Base-by-base conservation (phyloP, 2,888 invertebrate species). In the Microplitis manilae region DNA sequence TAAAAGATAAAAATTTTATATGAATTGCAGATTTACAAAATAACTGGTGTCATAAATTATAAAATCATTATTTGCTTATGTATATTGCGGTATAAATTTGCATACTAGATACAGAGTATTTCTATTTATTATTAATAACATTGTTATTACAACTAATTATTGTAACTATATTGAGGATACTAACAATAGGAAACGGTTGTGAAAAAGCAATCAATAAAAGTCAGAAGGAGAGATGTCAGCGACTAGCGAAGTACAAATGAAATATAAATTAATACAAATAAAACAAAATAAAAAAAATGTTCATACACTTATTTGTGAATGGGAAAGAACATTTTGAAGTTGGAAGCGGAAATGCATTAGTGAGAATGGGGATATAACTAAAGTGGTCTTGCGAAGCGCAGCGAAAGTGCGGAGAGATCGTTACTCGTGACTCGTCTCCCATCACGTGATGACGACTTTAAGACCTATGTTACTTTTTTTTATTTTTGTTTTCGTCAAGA, bases 321-420 rank as follows among this genome's bases (percentile, higher is more conserved):
- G 50, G 50, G 13, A 50, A 13, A 50, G 50, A 6, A 50, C 7
- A 30, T 30, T 30, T 50, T 40, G 38, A 17, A 40, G 40, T 7
- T 68, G 41, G 38, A 39, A 9, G 20, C 70, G 30, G 50, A 30
- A 30, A 50, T 70, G 50, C 41, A 59, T 20, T 50, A 70, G 41
- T 60, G 30, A n/a, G 20, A 70, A 60, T 70, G 70, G 50, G 50
- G 50, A 41, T 70, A 50, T 70, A 50, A 70, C 50, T 50, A 70
- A 70, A 70, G 41, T 70, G 41, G 15, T 20, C 70, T 50, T 70
- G 76, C 64, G 65, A 77, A 70, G 74, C 73, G 73, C 74, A 75
- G 77, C 77, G 77, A 77, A 77, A 77, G 77, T 77, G 67, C 67
- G 62, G 77, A 77, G 77, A 77, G 69, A 69, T 69, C 73, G 69